phyloP scores from a whole-genome alignment of 1,140 invertebrate species.

The Sarcophaga bullata region DNA sequence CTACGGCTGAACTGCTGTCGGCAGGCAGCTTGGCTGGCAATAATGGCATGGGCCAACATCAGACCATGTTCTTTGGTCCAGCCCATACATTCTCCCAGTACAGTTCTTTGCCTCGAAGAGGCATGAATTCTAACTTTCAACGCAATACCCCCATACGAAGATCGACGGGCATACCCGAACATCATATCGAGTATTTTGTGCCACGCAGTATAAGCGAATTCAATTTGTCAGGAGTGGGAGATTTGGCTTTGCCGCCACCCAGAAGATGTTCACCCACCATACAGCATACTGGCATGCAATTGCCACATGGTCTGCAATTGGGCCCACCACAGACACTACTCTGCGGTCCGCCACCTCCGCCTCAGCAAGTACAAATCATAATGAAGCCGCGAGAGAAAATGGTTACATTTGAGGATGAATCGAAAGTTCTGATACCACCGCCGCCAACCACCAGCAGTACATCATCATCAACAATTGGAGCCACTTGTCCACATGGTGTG shows the following conservation, averaged over 20 bases:
- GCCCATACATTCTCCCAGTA: constrained; percentile 60
- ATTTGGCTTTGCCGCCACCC: constrained; percentile 68
- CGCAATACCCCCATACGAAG: constrained; percentile 73
- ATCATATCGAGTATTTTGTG: constrained; percentile 82
- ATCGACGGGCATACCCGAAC: constrained; percentile 71
- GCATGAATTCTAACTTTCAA: constrained; percentile 67
- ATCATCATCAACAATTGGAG: constrained; percentile 40
- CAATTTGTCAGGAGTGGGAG: constrained; percentile 74
- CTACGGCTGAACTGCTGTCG: constrained; percentile 52
- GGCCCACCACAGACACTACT: constrained; percentile 59
- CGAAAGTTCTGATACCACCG: constrained; percentile 52
- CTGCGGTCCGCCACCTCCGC: constrained; percentile 56
- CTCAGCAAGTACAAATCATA: constrained; percentile 59
- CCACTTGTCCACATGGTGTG: constrained; percentile 61
- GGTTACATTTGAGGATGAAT: constrained; percentile 84
- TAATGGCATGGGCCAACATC: constrained; percentile 58
- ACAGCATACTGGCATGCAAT: constrained; percentile 51
- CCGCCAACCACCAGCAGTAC: constrained; percentile 1
- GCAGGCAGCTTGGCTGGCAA: constrained; percentile 37
- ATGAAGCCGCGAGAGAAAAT: constrained; percentile 76
- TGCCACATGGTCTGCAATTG: constrained; percentile 59
- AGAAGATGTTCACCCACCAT: constrained; percentile 61
- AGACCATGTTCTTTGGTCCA: constrained; percentile 64
- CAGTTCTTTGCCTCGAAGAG: constrained; percentile 60
- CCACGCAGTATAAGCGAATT: constrained; percentile 84